phyloP scores from a whole-genome alignment of 2,797 vertebrate species.

The Amniataba percoides region DNA sequence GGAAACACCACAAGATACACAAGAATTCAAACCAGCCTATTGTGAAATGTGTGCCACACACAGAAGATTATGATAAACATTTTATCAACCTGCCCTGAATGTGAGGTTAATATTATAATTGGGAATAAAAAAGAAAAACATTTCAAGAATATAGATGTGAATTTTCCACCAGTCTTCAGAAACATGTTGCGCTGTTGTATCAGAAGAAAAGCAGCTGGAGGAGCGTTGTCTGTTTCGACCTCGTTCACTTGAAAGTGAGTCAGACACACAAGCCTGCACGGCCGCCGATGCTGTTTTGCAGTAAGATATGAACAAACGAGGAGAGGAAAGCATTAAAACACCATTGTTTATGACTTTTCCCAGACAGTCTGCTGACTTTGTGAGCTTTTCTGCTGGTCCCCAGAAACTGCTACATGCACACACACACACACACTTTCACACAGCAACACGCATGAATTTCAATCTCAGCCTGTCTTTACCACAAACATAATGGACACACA shows the following conservation, averaged over 20 bases:
- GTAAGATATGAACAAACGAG: slow-evolving; percentile 41
- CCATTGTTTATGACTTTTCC: slow-evolving; percentile 49
- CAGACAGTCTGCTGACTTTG: slow-evolving; percentile 55
- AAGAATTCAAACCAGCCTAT: slow-evolving; percentile 49
- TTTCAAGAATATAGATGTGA: slow-evolving; percentile 17
- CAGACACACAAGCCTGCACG: slow-evolving; percentile 23
- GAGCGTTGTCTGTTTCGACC: slow-evolving; percentile 26
- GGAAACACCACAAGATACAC: slow-evolving; percentile 75
- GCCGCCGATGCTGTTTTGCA: slow-evolving; percentile 30
- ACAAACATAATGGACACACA: slow-evolving; percentile 22
- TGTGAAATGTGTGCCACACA: slow-evolving; percentile 18
- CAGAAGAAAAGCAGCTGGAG: slow-evolving; percentile 34
- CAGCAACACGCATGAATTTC: slow-evolving; percentile 11
- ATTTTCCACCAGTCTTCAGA: slow-evolving; percentile 29
- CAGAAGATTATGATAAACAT: slow-evolving; percentile 31
- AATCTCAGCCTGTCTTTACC: slow-evolving; percentile 3
- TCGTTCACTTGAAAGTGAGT: slow-evolving; percentile 31
- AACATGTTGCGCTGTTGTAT: slow-evolving; percentile 16
- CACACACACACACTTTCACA: slow-evolving; percentile 14
- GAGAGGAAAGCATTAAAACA: slow-evolving; percentile 62
- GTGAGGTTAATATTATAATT: slow-evolving; percentile 28
- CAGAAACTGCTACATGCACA: slow-evolving; percentile 30
- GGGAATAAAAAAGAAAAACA: slow-evolving; percentile 4
- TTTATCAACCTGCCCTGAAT: slow-evolving; percentile 26
- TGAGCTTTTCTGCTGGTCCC: slow-evolving; percentile 55